Evolutionary conservation across 2,797 vertebrate genomes (phyloP), one percentile per base, ranked within the genome.

Genomic region (Pangasius krempfi): DNA sequence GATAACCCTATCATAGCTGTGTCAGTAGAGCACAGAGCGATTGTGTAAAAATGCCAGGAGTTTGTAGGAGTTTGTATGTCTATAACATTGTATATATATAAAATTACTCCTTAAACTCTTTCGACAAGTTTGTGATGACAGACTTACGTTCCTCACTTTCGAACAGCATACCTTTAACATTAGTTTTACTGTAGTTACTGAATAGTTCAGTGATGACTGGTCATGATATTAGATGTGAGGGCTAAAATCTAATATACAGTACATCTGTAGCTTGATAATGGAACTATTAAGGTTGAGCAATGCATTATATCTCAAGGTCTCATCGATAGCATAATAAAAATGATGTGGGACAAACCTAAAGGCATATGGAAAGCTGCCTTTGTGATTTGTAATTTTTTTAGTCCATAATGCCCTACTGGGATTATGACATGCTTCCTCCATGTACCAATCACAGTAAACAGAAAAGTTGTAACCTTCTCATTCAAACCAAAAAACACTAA

Each of bases 1-100:
- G 80, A 90, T 64, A 16, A 84, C 60, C 12, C 30, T n/a, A 40
- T 20, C 52, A 56, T 58, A 84, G 81, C 81, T 83, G 81, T 81
- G 30, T 81, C 30, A 40, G 33, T 18, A 54, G 44, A 14, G 10
- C 73, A 30, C 47, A 30, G 14, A 78, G 50, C 14, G n/a, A 52
- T 54, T 79, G 14, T 30, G 7, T 78, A 40, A 78, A n/a, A 52
- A 52, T 75, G 20, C 2, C 16, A 47, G 10, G 22, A 47, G 18
- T 40, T 72, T 4, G 33, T 44, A 47, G 10, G 22, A 47, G 18
- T 40, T 72, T 4, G 33, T 44, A 37, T 72, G 18, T 72, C 37
- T 33, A 6, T 70, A n/a, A n/a, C 25, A 7, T 8, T 60, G 33
- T 72, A 40, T 72, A 40, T 44, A 44, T 44, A 44, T 44, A 44